A percentile compares a stretch with the other conserved stretches of the same genome.
Evolutionary conservation across 2,888 invertebrate species (phyloP).

Genomic region (Limenitis camilla): DNA sequence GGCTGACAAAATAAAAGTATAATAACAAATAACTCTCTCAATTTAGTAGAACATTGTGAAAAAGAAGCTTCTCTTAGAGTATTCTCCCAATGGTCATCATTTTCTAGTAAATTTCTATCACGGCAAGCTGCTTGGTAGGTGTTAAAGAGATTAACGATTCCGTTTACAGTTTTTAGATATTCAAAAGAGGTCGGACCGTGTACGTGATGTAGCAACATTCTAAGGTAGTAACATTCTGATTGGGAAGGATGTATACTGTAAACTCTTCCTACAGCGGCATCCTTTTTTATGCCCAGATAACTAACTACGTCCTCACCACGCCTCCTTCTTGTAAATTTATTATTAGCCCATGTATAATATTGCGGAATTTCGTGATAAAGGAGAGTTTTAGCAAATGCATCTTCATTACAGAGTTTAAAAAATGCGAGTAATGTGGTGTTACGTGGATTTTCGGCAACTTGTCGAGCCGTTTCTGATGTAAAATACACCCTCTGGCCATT

Average conservation of each 20-base stretch:
- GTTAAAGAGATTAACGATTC: slow-evolving; percentile 24
- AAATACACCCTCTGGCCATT: no score
- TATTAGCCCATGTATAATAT: slow-evolving; percentile 16
- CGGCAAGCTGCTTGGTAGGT: slow-evolving; percentile 24
- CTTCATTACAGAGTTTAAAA: neutral
- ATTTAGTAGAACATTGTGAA: slow-evolving; percentile 13
- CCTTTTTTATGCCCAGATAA: slow-evolving; percentile 12
- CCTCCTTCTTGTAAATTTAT: neutral
- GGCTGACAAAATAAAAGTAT: slow-evolving; percentile 25
- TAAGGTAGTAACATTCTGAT: slow-evolving; percentile 19
- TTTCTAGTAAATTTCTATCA: slow-evolving; percentile 21
- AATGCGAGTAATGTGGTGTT: no score
- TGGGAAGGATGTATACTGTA: slow-evolving; percentile 20
- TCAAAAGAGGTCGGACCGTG: slow-evolving; percentile 20
- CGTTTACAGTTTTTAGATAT: slow-evolving; percentile 28
- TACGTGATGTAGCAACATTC: slow-evolving; percentile 18
- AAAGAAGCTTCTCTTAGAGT: slow-evolving; percentile 30
- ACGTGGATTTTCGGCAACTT: no score
- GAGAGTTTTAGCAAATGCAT: slow-evolving; percentile 2
- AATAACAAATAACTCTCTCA: slow-evolving; percentile 27
- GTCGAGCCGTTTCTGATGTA: no score
- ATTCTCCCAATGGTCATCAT: slow-evolving; percentile 29
- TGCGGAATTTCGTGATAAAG: slow-evolving; percentile 14
- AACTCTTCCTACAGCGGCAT: slow-evolving; percentile 12
- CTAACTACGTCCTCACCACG: slow-evolving; percentile 10